These are phyloP conservation scores for human (Homo sapiens) DNA, from an alignment of 2,113 vertebrate species.

Conservation along the genomic window GRCh38 chr13:68316001-68316500, in stretches of 20 bases:
- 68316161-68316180: background rate
- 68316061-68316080: background rate
- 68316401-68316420: background rate
- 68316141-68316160: background rate
- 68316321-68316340: background rate
- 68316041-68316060: background rate
- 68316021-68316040: background rate
- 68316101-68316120: background rate
- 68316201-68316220: background rate
- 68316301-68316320: background rate
- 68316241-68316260: background rate
- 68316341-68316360: background rate
- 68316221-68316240: background rate
- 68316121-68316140: background rate
- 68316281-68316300: background rate
- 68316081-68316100: background rate
- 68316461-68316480: background rate
- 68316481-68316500: background rate
- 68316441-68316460: background rate
- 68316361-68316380: background rate
- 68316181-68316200: background rate
- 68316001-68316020: background rate
- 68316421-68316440: background rate
- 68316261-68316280: no score
- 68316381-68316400: background rate